phyloP scores from a whole-genome alignment of 2,113 vertebrate species.

The Periophthalmus modestus region DNA sequence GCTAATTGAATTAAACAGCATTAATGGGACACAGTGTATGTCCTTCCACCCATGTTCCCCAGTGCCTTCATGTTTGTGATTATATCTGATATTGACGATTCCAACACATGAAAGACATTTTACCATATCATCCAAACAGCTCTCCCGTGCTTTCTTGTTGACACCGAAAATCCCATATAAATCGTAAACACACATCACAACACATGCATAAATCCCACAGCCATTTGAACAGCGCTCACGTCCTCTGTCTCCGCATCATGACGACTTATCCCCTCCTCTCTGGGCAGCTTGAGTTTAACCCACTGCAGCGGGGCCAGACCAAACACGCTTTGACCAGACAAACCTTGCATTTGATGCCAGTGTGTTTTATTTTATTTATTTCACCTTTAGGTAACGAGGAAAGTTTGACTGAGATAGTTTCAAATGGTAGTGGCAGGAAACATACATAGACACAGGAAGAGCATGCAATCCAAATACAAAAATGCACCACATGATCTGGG shows the following conservation, averaged over 20 bases:
- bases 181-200: constrained; percentile 62
- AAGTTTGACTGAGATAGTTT: background rate
- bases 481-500: background rate
- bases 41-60: constrained; percentile 55
- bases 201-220: constrained; percentile 57
- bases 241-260: constrained; percentile 10
- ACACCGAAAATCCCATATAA: constrained; percentile 42
- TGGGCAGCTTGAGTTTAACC: background rate
- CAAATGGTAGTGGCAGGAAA: background rate
- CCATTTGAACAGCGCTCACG: constrained; percentile 55
- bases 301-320: background rate
- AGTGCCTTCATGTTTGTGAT: constrained; percentile 64
- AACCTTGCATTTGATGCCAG: background rate
- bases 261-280: background rate
- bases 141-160: constrained; percentile 66
- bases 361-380: background rate
- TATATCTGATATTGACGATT: constrained; percentile 69
- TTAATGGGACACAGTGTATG: constrained; percentile 56
- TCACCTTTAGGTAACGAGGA: background rate
- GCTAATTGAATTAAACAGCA: constrained; percentile 66
- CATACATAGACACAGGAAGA: background rate
- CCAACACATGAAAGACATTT: constrained; percentile 63
- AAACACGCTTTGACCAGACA: background rate
- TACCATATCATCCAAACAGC: constrained; percentile 55
- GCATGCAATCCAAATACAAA: background rate